Evolutionary conservation across 1,140 invertebrate species (phyloP), one percentile per base, ranked within the genome.

Genomic region (Homalodisca vitripennis): DNA sequence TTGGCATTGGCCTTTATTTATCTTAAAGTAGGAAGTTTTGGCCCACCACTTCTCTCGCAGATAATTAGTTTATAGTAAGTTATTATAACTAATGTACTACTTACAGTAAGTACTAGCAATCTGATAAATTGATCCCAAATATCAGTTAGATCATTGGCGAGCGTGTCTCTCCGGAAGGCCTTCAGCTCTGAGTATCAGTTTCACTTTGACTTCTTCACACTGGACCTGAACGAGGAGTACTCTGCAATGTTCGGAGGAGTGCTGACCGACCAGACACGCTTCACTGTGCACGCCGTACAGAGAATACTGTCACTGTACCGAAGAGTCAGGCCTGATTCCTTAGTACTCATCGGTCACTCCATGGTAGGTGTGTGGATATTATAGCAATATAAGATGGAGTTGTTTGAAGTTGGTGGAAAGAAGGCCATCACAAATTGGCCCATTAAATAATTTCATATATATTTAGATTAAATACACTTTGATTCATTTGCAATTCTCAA

Each of bases 141-240:
- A 41, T 13, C 81, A 89, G 93, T 88, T 48, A 84, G 95, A 26
- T 97, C 95, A 3, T 75, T 98, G 48, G 93, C 92, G 24, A 97
- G 95, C 0, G 89, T 98, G 2, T 92, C 93, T 48, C 79, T 96
- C 34, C 82, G 92, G 71, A 96, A 92, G 83, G 84, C 88, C 27
- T 77, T 89, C 69, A 82, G 87, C 75, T 79, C 82, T 69, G 74
- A 81, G 65, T 80, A 82, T 29, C 75, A 80, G 26, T 88, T 85
- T 76, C 92, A 95, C 77, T 93, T 98, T 82, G 91, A 97, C 79
- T 97, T 89, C 78, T 98, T 96, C 78, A 86, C 92, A 30, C 85
- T 93, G 34, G 89, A 92, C 79, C 88, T 89, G 66, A 90, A 93
- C 80, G 91, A 94, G 81, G 92, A 95, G 77, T 80, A 91, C 46